Evolutionary conservation across 2,797 vertebrate species (phyloP).

Genomic region (Mormyrus proboscirostris): DNA sequence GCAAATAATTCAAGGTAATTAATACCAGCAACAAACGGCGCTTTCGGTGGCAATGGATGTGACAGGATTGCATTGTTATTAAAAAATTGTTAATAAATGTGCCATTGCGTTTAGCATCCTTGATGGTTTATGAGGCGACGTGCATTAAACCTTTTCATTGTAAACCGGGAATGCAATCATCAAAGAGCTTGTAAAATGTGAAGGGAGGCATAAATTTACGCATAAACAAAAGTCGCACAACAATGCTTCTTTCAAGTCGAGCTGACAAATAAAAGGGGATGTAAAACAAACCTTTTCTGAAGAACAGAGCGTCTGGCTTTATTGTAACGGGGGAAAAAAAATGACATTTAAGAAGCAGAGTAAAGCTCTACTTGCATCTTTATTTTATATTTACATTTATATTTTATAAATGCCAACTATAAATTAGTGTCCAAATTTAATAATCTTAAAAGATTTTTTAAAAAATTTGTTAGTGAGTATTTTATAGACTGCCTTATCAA

Average conservation of each 20-base stretch:
- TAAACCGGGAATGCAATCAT: constrained; percentile 23
- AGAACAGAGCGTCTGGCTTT: neutral
- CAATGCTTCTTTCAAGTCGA: neutral
- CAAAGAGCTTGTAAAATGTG: constrained; percentile 24
- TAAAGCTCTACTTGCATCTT: neutral
- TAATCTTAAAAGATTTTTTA: neutral
- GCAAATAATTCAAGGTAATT: constrained; percentile 39
- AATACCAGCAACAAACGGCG: constrained; percentile 34
- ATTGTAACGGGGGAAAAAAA: neutral
- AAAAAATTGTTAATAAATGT: constrained; percentile 31
- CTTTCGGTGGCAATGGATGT: constrained; percentile 34
- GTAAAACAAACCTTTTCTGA: constrained; percentile 7
- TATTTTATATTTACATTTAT: neutral
- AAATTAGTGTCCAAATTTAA: neutral
- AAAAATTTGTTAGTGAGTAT: neutral
- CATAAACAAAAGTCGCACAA: constrained; percentile 23
- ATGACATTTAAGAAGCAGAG: neutral
- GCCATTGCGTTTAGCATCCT: constrained; percentile 17
- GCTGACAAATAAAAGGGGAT: constrained; percentile 10
- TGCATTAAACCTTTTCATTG: constrained; percentile 23
- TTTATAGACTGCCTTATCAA: constrained; percentile 36
- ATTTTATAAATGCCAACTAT: neutral
- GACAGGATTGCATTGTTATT: constrained; percentile 42
- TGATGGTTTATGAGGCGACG: constrained; percentile 19
- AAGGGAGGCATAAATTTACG: constrained; percentile 17